Base-by-base conservation (phyloP, 2,797 vertebrate species). In the Halcyon leucocephala region DNA sequence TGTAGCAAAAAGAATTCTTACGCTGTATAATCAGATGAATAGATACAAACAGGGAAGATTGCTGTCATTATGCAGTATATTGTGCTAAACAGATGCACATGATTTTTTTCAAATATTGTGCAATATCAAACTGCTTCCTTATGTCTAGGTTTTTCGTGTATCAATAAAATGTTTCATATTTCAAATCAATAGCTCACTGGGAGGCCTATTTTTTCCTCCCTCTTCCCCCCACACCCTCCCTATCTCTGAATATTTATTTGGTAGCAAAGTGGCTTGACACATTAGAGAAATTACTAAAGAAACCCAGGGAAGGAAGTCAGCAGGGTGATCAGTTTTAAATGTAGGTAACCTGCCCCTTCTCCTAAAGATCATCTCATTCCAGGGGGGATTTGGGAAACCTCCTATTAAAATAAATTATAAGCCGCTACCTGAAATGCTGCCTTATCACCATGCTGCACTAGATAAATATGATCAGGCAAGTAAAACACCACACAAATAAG, bases 241-340 rank as follows among this genome's bases (percentile, higher is more conserved):
- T 22, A 55, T 66, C 52, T 61, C 79, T 99, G 99, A 99, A 99
- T 97, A 98, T 99, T 97, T 99, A 99, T 97, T 98, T 99, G 95
- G 98, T 98, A 82, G 98, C 97, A 51, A 99, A 98, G 76, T 98
- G 98, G 98, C 98, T 99, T 65, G 98, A 98, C 66, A 98, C 91
- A 16, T 98, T 99, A 70, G 98, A 99, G 96, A 99, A 98, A 97
- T 98, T 98, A 83, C 97, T 98, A 76, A 98, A 98, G 97, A 97
- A 93, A 88, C 97, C 92, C 96, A 96, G 98, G 87, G 97, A 98
- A 93, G 95, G 97, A 96, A 98, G 98, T 89, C 98, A 99, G 96
- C 97, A 83, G 35, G 98, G 98, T 14, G 97, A 98, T 92, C 70
- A 94, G 70, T 98, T 98, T 94, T 98, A 98, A 99, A 98, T 37